phyloP scores from a whole-genome alignment of 1,140 invertebrate genomes.

The Bombus breviceps region DNA sequence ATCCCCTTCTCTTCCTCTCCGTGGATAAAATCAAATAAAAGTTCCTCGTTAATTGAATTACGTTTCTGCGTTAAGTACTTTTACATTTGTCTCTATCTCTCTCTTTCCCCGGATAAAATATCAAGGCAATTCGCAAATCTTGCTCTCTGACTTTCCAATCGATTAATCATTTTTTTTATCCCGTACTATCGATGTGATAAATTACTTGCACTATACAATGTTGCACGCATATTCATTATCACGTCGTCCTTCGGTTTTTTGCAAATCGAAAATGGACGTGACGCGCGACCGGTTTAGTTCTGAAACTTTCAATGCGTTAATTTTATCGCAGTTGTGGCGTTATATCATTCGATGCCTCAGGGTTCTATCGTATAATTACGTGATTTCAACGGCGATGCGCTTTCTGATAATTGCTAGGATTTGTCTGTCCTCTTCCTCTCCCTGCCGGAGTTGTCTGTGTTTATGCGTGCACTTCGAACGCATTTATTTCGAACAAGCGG shows the following conservation, averaged over 20 bases:
- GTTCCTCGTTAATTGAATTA: neutral
- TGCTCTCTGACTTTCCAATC: neutral
- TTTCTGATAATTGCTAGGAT: neutral
- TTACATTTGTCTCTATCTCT: neutral
- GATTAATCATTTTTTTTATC: neutral
- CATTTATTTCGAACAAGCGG: constrained; percentile 2
- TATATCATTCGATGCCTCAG: neutral
- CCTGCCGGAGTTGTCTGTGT: neutral
- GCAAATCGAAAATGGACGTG: neutral
- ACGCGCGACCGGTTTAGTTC: neutral
- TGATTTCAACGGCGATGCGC: neutral
- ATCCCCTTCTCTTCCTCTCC: neutral
- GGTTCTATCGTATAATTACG: constrained; percentile 17
- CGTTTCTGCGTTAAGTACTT: neutral
- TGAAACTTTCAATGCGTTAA: neutral
- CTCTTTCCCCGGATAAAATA: neutral
- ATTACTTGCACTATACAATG: neutral
- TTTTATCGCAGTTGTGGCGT: neutral
- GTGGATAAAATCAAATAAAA: neutral
- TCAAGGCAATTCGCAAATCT: neutral
- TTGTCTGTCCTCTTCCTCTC: neutral
- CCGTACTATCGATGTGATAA: neutral
- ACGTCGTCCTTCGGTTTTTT: neutral
- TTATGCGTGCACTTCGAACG: neutral
- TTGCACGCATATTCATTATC: neutral